These are phyloP conservation scores for Myotis lucifugus DNA, from an alignment of 2,113 vertebrate species.

Conservation along the genomic window DNA sequence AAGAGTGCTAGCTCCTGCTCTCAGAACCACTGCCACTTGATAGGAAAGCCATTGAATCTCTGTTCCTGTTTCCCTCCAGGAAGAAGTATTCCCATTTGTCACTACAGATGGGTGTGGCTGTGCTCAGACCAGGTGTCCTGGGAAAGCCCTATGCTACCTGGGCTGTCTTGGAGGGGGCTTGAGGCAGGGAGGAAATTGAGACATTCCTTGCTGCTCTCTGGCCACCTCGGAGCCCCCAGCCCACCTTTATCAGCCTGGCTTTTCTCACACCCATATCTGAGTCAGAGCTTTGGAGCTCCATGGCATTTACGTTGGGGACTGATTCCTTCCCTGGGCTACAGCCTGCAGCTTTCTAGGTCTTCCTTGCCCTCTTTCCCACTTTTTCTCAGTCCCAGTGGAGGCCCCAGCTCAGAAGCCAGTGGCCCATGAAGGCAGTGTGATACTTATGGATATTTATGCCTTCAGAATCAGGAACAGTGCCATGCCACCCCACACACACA, in stretches of 20 bases:
- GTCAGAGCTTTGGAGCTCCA: not conserved
- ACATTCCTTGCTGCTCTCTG: slow-evolving; percentile 18
- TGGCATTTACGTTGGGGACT: not conserved
- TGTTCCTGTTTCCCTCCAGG: not conserved
- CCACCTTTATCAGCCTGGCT: not conserved
- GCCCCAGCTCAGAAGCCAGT: not conserved
- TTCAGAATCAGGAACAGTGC: not conserved
- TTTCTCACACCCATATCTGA: not conserved
- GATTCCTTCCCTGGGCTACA: not conserved
- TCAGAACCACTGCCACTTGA: not conserved
- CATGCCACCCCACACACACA: not conserved
- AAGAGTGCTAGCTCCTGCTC: not conserved
- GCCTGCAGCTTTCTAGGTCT: not conserved
- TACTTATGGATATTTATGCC: not conserved
- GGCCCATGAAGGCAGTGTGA: not conserved
- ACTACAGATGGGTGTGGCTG: not conserved
- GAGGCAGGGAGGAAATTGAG: not conserved
- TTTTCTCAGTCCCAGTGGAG: not conserved
- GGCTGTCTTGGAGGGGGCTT: not conserved
- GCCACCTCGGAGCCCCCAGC: not conserved
- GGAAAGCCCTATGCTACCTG: not conserved
- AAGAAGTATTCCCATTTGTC: slow-evolving; percentile 4
- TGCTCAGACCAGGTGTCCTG: not conserved
- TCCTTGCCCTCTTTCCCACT: not conserved
- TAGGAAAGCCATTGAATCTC: not conserved